Base-by-base conservation (phyloP, 1,140 invertebrate species). In the Glossosoma conforme region DNA sequence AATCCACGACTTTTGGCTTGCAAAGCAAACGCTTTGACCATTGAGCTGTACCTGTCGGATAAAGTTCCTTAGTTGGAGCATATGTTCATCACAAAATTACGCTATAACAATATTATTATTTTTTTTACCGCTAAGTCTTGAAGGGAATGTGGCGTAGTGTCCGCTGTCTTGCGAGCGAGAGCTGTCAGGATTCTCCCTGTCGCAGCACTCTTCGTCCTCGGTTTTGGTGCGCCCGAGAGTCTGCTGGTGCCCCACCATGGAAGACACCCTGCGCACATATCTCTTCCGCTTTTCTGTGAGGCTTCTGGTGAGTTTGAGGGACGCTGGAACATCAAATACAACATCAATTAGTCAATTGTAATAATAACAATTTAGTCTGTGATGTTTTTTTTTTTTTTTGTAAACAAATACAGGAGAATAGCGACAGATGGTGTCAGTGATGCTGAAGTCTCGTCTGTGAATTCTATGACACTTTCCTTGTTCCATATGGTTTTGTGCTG, bases 221-320 rank as follows among this genome's bases (percentile, higher is more conserved):
- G 19, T 20, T 14, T 21, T 4, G 44, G 9, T 8, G 32, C 13
- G 4, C 8, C 17, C n/a, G 14, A 21, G 18, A 35, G n/a, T 22
- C 30, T 44, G 13, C 9, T 38, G 30, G 21, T 65, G 68, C 1
- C 66, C 66, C 0, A 67, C 67, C 3, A 67, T 55, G 3, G 68
- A 70, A 4, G 77, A 79, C 0, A 82, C 76, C 14, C 77, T 61
- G 4, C 76, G 67, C 1, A 82, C 76, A 68, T 83, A 82, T 47
- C 73, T 74, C 62, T 82, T 82, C 2, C 81, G 63, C 48, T 79
- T 78, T 56, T 80, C 78, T 0, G 80, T 80, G 1, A 79, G 58
- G 52, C 65, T 70, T 21, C 74, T 61, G 18, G 72, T 71, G 3
- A 76, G 60, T 51, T 70, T 71, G 5, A 72, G 66, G 48, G 72